Evolutionary conservation across 2,888 invertebrate genomes (phyloP), one percentile per base, ranked within the genome.

Genomic region (Hypomecis punctinalis): DNA sequence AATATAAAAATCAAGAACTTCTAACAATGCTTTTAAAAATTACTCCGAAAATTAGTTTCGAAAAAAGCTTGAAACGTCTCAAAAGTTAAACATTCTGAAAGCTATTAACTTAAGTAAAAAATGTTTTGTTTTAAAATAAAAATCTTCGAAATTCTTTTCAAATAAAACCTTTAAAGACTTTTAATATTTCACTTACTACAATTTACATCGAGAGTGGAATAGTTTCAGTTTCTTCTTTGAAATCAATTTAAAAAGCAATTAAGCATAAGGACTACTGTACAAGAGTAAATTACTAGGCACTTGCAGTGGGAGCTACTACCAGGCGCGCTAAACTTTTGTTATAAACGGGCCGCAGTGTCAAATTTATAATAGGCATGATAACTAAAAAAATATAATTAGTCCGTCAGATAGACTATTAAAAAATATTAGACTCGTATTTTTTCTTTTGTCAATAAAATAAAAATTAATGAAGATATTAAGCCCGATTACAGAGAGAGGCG

Each of bases 211-310:
- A 52, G 23, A 33, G 10, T 53, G 6, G 10, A 33, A 33, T 33
- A 42, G 23, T 40, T 33, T 40, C 13, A 13, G n/a, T 47, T 23
- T 23, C 33, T 10, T n/a, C 9, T 48, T 47, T 40, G 40, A 39
- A 39, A 23, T 11, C 10, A 56, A 47, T 33, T 56, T 23, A 46
- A 60, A 59, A 61, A 61, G 52, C 52, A 47, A 65, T 64, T 64
- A 61, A 52, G 23, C 45, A 35, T 56, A 55, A 55, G 49, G 40
- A 51, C 46, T 52, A 37, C 5, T 57, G 61, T 49, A 43, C 43
- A 58, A 61, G 60, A 66, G 53, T 53, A 61, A 66, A 61, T 57
- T 66, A 43, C 53, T 1, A 35, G 42, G 42, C 47, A 48, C 46
- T 60, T 47, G 57, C 63, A 57, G 47, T 57, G 52, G 47, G 43